Evolutionary conservation across 2,797 vertebrate species (phyloP), one percentile per base, ranked within the genome.

Genomic region (Phalanger gymnotis): DNA sequence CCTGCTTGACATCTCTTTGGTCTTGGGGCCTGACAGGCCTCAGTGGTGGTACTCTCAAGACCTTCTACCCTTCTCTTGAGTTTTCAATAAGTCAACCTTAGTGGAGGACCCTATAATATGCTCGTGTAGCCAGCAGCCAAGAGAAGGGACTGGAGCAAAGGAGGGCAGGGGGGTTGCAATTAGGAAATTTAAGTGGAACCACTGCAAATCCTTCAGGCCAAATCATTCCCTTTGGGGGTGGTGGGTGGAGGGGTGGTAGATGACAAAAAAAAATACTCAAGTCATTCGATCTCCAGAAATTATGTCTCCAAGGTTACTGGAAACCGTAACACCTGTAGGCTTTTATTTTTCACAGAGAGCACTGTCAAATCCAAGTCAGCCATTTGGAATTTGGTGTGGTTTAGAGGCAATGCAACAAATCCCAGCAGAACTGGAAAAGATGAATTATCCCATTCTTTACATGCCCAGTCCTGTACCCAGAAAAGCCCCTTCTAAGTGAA

Each of bases 391-490:
- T 95, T 92, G 93, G 92, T 96, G 91, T 2, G 93, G 94, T 90
- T 94, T 93, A 92, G 55, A 97, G 95, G 93, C 90, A 97, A 96
- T 92, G 92, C 51, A 96, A 58, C 93, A 89, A 92, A 93, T 95
- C 95, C 66, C 91, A 94, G 93, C 91, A 66, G 91, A 96, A 94
- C 94, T 95, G 94, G 93, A 96, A 96, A 94, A 95, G 97, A 95
- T 95, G 95, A 96, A 96, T 96, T 97, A 94, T 94, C 92, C 95
- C 96, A 96, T 97, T 97, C 97, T 97, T 95, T 92, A 95, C 94
- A n/a, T 81, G 96, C 93, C 91, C 10, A 0, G 61, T 92, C 97
- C 96, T 51, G 66, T 27, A 91, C 61, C 93, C 89, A 92, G 95
- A 97, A 81, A 95, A 97, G 93, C 92, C 95, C 94, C 47, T 0